phyloP scores from a whole-genome alignment of 2,797 vertebrate species.

The Periophthalmus magnuspinnatus region DNA sequence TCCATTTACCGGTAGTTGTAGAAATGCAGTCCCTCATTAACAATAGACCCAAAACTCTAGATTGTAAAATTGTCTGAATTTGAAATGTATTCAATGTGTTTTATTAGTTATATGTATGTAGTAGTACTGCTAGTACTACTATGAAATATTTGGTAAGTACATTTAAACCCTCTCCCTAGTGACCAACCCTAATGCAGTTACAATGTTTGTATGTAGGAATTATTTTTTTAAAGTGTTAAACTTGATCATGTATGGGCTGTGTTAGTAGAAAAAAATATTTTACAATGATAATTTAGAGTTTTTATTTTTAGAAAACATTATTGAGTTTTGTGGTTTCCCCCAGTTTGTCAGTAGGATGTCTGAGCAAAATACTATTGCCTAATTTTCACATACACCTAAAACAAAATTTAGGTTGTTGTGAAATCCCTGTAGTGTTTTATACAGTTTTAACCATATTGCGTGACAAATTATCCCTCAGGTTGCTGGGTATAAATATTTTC shows the following conservation, averaged over 20 bases:
- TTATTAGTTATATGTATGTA: not conserved
- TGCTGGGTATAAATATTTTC: constrained; percentile 90
- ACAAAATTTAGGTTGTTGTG: not conserved
- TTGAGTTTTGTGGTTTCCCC: no score
- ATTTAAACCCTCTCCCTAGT: constrained; percentile 1
- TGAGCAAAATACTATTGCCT: not conserved
- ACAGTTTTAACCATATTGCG: constrained; percentile 2
- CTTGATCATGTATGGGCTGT: no score
- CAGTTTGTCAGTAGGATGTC: not conserved
- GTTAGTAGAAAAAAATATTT: no score
- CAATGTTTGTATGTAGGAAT: not conserved
- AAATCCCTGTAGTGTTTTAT: not conserved
- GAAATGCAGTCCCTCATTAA: constrained; percentile 29
- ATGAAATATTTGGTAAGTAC: not conserved
- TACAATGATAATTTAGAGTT: no score
- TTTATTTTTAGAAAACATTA: no score
- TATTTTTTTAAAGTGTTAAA: not conserved
- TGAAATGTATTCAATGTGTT: not conserved
- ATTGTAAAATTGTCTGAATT: not conserved
- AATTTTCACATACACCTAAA: no score
- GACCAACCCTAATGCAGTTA: not conserved
- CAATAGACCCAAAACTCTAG: constrained; percentile 18
- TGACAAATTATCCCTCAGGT: constrained; percentile 68
- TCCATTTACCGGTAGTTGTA: constrained; percentile 47
- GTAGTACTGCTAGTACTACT: not conserved